Percentiles rank a stretch among this genome's conserved stretches.
phyloP scores from a whole-genome alignment of 2,888 invertebrate genomes.

The Agriotes lineatus region DNA sequence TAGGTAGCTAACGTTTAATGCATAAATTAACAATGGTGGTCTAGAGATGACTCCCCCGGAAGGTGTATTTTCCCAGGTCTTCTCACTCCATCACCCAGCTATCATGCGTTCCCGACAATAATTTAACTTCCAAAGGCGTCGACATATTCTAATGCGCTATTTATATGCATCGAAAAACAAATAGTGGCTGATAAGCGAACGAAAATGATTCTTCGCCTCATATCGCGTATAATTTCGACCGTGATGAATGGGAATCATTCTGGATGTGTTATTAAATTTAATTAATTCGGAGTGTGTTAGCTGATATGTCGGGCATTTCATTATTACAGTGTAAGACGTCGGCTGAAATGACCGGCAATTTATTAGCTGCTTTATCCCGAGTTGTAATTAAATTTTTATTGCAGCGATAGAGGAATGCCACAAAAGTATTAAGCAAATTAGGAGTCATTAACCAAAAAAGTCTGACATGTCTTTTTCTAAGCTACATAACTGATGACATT shows the following conservation, averaged over 20 bases:
- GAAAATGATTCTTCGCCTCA: constrained; percentile 19
- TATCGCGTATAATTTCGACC: constrained; percentile 24
- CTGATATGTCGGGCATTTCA: constrained; percentile 17
- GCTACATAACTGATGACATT: too few relatives aligned
- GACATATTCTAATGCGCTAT: constrained; percentile 11
- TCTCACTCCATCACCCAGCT: too few relatives aligned
- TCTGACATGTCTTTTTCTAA: too few relatives aligned
- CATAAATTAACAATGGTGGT: too few relatives aligned
- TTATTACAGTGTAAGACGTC: constrained; percentile 25
- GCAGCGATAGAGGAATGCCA: not conserved
- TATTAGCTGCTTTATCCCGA: constrained; percentile 13
- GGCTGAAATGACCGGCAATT: constrained; percentile 23
- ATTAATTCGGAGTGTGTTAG: constrained; percentile 31
- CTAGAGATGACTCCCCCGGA: too few relatives aligned
- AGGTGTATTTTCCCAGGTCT: too few relatives aligned
- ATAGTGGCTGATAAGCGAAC: constrained; percentile 13
- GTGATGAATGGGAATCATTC: constrained; percentile 21
- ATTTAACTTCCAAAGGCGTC: constrained; percentile 9
- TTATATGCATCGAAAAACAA: constrained; percentile 25
- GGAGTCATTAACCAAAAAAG: too few relatives aligned
- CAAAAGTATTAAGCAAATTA: not conserved
- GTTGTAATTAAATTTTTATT: constrained; percentile 16
- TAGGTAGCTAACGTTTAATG: too few relatives aligned
- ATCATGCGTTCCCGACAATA: not conserved
- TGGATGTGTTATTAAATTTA: constrained; percentile 28